These are phyloP conservation scores for Halcyon smyrnensis DNA, from an alignment of 2,797 vertebrate species.

Conservation along the genomic window DNA sequence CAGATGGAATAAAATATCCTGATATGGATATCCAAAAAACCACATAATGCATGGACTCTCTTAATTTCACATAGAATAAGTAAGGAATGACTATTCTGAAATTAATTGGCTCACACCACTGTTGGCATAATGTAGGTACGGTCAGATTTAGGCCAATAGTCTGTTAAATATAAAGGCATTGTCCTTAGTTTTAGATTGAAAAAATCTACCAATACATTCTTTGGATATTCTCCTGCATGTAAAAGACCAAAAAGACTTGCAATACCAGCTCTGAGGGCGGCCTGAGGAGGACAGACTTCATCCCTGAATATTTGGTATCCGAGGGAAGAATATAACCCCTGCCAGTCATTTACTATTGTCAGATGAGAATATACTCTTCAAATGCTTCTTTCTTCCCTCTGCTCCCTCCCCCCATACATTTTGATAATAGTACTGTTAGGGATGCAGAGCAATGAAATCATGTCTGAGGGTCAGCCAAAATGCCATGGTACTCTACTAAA, in stretches of 20 bases:
- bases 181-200: not conserved
- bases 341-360: not conserved
- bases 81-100: not conserved
- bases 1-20: not conserved
- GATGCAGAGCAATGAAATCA: not conserved
- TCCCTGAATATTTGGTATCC: not conserved
- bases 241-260: not conserved
- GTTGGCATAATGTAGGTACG: not conserved
- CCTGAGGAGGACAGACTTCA: not conserved
- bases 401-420: not conserved
- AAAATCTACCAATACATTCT: not conserved
- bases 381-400: not conserved
- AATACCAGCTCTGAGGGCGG: not conserved
- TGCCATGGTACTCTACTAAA: constrained; percentile 5
- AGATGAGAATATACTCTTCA: not conserved
- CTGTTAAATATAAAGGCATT: not conserved
- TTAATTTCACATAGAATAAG: not conserved
- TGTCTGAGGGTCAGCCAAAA: constrained; percentile 39
- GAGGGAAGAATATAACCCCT: not conserved
- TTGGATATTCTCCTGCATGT: not conserved
- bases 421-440: not conserved
- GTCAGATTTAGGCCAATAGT: not conserved
- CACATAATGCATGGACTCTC: fast-evolving
- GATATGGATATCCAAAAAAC: not conserved
- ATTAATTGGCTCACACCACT: not conserved